Evolutionary conservation across 2,888 invertebrate genomes (phyloP).

Genomic region (Megalurothrips usitatus): DNA sequence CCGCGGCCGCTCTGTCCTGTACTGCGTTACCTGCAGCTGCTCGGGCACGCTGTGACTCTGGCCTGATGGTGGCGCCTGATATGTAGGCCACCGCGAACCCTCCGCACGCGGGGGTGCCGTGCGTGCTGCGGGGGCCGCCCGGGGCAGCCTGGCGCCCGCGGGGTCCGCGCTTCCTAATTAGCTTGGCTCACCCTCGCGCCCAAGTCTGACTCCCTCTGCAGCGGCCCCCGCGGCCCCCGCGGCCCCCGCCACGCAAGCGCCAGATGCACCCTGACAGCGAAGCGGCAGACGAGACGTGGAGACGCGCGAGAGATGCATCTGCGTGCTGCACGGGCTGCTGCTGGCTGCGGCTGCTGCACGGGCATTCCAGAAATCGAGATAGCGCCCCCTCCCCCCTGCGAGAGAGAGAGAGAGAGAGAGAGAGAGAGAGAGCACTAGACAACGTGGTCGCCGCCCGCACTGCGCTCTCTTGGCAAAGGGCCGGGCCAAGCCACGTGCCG

Average conservation of each 20-base stretch:
- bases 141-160: too few relatives aligned
- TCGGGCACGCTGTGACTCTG: too few relatives aligned
- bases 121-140: too few relatives aligned
- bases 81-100: too few relatives aligned
- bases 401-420: not conserved
- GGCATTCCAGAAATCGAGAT: constrained; percentile 6
- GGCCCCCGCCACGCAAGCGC: too few relatives aligned
- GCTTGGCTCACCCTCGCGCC: too few relatives aligned
- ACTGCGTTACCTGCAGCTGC: too few relatives aligned
- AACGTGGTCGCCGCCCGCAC: not conserved
- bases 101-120: too few relatives aligned
- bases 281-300: not conserved
- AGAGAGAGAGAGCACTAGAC: not conserved
- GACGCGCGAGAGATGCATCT: not conserved
- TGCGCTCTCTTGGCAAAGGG: not conserved
- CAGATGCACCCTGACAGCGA: not conserved
- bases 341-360: not conserved
- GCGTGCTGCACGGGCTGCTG: not conserved
- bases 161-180: too few relatives aligned
- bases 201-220: too few relatives aligned
- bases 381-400: not conserved
- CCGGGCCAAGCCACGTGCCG: not conserved
- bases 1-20: too few relatives aligned
- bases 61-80: not conserved
- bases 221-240: too few relatives aligned